Percentiles rank a stretch among this genome's conserved stretches.
Evolutionary conservation across 2,113 vertebrate species (phyloP).

Genomic region (Ia io): DNA sequence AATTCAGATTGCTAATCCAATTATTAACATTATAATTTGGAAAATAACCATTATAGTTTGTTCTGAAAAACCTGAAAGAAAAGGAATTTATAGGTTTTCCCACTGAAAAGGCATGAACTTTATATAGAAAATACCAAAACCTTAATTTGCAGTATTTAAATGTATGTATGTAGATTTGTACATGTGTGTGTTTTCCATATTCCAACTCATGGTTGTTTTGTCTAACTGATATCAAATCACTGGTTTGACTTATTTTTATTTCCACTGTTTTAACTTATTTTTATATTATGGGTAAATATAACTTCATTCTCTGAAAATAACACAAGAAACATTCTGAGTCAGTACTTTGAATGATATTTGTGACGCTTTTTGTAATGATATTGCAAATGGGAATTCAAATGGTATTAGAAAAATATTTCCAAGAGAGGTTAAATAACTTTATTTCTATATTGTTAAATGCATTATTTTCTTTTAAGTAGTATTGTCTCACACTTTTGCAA

Average conservation of each 20-base stretch:
- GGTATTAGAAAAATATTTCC: background rate
- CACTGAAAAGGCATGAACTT: background rate
- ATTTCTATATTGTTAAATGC: background rate
- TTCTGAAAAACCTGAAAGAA: background rate
- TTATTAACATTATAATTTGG: background rate
- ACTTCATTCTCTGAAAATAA: background rate
- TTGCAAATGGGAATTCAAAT: background rate
- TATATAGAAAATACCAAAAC: background rate
- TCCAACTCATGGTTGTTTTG: background rate
- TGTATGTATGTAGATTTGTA: background rate
- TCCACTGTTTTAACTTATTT: background rate
- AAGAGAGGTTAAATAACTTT: background rate
- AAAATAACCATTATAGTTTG: background rate
- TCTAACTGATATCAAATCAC: background rate
- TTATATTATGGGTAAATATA: background rate
- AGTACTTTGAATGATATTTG: background rate
- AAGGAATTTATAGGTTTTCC: background rate
- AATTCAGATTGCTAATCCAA: background rate
- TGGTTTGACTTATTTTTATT: background rate
- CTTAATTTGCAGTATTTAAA: background rate
- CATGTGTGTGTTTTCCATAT: background rate
- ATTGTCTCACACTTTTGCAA: background rate
- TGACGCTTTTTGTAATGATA: background rate
- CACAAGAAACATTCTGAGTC: background rate
- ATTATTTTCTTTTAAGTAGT: background rate